phyloP scores from a whole-genome alignment of 2,113 vertebrate species.

The Struthio camelus region DNA sequence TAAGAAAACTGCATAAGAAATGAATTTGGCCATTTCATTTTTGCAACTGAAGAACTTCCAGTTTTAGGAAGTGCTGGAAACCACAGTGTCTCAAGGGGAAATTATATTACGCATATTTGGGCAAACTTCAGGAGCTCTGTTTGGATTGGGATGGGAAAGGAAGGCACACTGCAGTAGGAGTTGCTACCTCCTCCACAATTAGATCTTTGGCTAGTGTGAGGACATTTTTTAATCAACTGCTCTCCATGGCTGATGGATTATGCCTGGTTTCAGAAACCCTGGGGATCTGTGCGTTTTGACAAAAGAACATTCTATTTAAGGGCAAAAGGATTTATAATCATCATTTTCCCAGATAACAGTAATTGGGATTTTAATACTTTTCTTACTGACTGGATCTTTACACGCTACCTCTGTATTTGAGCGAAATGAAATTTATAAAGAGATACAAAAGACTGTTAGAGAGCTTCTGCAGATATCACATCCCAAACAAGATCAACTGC shows the following conservation, averaged over 20 bases:
- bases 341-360: slow-evolving; percentile 24
- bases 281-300: slow-evolving; percentile 37
- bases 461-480: background rate
- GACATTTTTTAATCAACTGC: slow-evolving; percentile 8
- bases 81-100: background rate
- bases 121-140: background rate
- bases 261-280: slow-evolving; percentile 17
- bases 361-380: slow-evolving; percentile 44
- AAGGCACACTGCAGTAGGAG: background rate
- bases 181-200: background rate
- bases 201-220: background rate
- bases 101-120: background rate
- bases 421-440: slow-evolving; percentile 3
- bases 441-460: background rate
- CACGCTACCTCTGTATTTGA: background rate
- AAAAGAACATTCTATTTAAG: slow-evolving; percentile 34
- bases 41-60: background rate
- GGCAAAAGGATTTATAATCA: slow-evolving; percentile 29
- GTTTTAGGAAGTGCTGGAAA: background rate
- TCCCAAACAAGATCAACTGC: slow-evolving; percentile 4
- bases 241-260: background rate
- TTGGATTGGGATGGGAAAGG: background rate
- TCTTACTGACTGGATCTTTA: background rate
- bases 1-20: background rate
- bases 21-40: background rate